These are phyloP conservation scores for Dipus sagitta DNA, from an alignment of 2,797 vertebrate species.

Conservation along the genomic window DNA sequence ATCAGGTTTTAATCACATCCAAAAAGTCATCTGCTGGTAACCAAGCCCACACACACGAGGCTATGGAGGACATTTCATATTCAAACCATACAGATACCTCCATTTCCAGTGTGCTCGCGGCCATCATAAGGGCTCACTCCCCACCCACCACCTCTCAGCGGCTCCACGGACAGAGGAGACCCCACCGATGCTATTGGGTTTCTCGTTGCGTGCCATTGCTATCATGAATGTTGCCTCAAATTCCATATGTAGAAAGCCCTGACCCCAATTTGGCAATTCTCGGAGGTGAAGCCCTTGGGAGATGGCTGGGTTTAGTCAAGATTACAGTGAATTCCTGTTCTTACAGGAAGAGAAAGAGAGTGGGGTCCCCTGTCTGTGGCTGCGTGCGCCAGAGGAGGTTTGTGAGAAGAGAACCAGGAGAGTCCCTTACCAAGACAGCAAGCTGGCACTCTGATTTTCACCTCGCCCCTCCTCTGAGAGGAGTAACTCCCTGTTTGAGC, in stretches of 20 bases:
- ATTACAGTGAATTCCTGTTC: neutral
- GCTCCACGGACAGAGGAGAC: neutral
- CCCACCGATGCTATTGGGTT: neutral
- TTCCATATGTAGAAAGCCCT: neutral
- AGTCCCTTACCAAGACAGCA: neutral
- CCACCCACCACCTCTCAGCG: neutral
- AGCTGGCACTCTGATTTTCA: neutral
- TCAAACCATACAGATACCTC: no score
- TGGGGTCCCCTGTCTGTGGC: neutral
- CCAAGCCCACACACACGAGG: no score
- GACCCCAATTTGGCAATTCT: neutral
- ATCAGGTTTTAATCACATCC: no score
- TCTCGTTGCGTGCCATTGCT: neutral
- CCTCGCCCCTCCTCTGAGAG: no score
- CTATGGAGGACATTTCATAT: no score
- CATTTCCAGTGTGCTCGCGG: neutral
- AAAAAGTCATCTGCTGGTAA: no score
- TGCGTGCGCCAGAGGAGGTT: neutral
- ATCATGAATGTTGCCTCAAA: neutral
- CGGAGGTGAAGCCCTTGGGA: neutral
- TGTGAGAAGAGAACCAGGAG: neutral
- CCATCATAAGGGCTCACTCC: neutral
- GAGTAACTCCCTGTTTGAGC: no score
- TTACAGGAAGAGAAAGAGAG: neutral
- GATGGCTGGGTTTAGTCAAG: neutral